phyloP scores from a whole-genome alignment of 2,113 vertebrate species.

The Castor canadensis region DNA sequence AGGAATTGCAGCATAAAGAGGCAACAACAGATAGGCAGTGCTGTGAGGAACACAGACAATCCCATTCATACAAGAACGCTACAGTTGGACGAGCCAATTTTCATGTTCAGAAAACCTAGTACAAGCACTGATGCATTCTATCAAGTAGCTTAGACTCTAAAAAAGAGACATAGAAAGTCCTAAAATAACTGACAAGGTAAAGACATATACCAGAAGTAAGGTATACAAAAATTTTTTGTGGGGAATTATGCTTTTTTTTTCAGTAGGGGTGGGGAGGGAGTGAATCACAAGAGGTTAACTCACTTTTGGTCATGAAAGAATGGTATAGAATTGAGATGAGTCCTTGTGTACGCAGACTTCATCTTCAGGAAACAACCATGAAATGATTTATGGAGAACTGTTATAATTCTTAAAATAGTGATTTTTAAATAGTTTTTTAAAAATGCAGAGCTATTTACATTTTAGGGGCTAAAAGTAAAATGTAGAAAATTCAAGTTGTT shows the following conservation, averaged over 20 bases:
- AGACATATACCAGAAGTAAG: neutral
- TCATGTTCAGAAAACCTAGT: neutral
- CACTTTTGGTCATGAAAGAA: neutral
- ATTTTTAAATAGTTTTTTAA: neutral
- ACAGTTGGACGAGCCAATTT: neutral
- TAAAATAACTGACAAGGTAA: neutral
- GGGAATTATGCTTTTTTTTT: too few relatives aligned
- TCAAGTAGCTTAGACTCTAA: neutral
- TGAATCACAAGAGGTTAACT: neutral
- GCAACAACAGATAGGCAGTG: neutral
- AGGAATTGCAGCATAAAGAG: neutral
- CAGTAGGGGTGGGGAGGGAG: rapidly evolving
- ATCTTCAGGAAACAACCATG: neutral
- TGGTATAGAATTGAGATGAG: neutral
- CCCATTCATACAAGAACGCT: neutral
- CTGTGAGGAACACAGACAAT: neutral
- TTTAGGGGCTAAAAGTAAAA: neutral
- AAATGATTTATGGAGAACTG: neutral
- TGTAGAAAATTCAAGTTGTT: neutral
- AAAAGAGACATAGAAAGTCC: neutral
- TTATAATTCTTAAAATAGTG: neutral
- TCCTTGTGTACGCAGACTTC: neutral
- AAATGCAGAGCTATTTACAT: neutral
- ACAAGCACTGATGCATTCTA: neutral
- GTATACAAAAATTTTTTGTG: too few relatives aligned